These are phyloP conservation scores for Triplophysa tibetana DNA, from an alignment of 2,113 vertebrate species.

Conservation along the genomic window DNA sequence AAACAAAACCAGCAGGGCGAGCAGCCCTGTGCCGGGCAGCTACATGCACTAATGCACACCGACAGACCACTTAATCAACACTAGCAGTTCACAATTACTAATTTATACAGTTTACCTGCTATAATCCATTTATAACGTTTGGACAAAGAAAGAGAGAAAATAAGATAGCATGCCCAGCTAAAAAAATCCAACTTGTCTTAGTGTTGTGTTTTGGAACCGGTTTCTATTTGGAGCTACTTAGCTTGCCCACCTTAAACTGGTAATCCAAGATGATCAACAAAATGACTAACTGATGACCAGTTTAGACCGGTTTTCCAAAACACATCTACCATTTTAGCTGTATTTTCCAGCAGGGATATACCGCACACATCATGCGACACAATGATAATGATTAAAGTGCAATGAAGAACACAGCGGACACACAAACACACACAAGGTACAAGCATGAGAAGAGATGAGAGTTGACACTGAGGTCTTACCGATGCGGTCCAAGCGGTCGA, in stretches of 20 bases:
- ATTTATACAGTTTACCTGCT: not conserved
- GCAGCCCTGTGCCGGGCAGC: conserved; percentile 69
- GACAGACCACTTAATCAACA: conserved; percentile 22
- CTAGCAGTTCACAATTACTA: conserved; percentile 17
- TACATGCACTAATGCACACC: conserved; percentile 73
- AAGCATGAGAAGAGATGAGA: conserved; percentile 62
- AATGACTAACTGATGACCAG: too few species aligned
- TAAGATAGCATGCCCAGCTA: conserved; percentile 20
- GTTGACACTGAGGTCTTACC: conserved; percentile 73
- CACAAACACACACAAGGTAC: conserved; percentile 63
- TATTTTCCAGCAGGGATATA: conserved; percentile 9
- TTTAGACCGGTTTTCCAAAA: too few species aligned
- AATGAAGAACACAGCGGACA: conserved; percentile 61
- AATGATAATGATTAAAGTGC: conserved; percentile 69
- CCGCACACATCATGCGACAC: conserved; percentile 73
- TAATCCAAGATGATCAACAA: too few species aligned
- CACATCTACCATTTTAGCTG: too few species aligned
- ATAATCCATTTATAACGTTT: conserved; percentile 15
- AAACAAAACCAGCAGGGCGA: conserved; percentile 64
- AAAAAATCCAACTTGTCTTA: too few species aligned
- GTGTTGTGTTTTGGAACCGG: too few species aligned
- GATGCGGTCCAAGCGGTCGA: conserved; percentile 94
- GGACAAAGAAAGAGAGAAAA: conserved; percentile 34
- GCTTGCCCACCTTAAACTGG: too few species aligned
- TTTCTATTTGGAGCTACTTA: too few species aligned